Conservation (phyloP, 2,113 vertebrate genomes). For the Trinectes maculatus region DNA sequence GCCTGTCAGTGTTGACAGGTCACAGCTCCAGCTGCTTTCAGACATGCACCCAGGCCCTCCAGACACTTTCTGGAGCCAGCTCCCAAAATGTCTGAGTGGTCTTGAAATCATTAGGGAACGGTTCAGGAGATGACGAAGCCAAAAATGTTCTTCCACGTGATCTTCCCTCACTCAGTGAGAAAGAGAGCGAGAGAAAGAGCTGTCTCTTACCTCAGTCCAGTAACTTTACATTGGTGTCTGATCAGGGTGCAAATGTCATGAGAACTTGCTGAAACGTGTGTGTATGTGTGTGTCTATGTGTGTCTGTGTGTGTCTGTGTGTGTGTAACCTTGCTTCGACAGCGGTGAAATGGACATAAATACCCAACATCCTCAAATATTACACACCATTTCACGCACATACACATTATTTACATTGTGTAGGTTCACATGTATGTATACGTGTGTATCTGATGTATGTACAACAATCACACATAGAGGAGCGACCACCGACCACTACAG, state of each 20-base stretch:
- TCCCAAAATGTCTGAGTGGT: too few species aligned
- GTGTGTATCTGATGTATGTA: conserved; percentile 32
- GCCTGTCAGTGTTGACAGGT: too few species aligned
- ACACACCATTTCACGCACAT: conserved; percentile 31
- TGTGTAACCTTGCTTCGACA: conserved; percentile 42
- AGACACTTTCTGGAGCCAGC: too few species aligned
- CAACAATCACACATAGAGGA: conserved; percentile 18
- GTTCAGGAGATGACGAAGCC: too few species aligned
- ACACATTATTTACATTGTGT: conserved; percentile 10
- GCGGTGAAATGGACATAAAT: conserved; percentile 67
- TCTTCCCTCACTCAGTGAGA: too few species aligned
- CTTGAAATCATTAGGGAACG: too few species aligned
- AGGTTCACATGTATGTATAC: conserved; percentile 29
- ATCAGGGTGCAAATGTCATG: conserved; percentile 1
- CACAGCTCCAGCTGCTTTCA: too few species aligned
- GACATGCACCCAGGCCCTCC: too few species aligned
- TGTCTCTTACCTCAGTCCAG: too few species aligned
- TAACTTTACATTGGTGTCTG: not conserved
- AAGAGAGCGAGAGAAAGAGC: too few species aligned
- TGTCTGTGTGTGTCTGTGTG: conserved; percentile 37
- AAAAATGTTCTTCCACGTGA: too few species aligned
- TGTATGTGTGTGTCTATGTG: conserved; percentile 12
- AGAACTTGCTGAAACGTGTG: not conserved
- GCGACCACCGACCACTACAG: not conserved
- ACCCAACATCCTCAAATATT: conserved; percentile 40